Evolutionary conservation across 2,888 invertebrate species (phyloP), one percentile per base, ranked within the genome.

Genomic region (Zygogramma bicolorata): DNA sequence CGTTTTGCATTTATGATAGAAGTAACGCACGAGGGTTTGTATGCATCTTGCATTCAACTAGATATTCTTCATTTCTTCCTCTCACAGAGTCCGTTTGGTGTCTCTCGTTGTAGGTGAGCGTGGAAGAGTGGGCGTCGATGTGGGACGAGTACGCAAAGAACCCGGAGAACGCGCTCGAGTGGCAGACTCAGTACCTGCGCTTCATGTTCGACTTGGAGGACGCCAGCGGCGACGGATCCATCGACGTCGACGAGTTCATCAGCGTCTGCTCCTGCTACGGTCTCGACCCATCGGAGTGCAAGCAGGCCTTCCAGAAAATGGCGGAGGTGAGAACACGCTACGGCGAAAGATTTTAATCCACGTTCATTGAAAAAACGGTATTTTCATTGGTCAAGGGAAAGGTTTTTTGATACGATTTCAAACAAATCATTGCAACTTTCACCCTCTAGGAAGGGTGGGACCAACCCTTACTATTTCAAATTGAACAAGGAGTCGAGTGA

Each of bases 151-250:
- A 94, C 85, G 93, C 94, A 65, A 93, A 92, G 85, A 92, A 93
- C 82, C 94, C 95, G 0, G 92, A 92, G 73, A 92, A 92, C 42
- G 94, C 94, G 22, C 89, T 95, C 78, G 94, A 95, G 81, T 97
- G 97, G 97, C 96, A 96, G 87, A 93, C 93, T 83, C 91, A 92
- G 79, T 97, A 97, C 88, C 93, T 95, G 92, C 93, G 95, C 85
- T 95, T 97, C 89, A 96, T 97, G 94, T 97, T 97, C 88, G 94
- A 96, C 84, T 90, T 97, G 82, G 96, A 96, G 84, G 97, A 97
- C 84, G 95, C 96, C 79, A 96, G 96, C 81, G 95, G 95, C 78
- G 97, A 97, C 82, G 95, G 96, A 27, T 92, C 93, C 82, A 96
- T 97, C 84, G 97, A 97, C 87, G 92, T 92, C 79, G 92, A 93